Evolutionary conservation across 1,140 invertebrate species (phyloP).

Genomic region (Mya arenaria): DNA sequence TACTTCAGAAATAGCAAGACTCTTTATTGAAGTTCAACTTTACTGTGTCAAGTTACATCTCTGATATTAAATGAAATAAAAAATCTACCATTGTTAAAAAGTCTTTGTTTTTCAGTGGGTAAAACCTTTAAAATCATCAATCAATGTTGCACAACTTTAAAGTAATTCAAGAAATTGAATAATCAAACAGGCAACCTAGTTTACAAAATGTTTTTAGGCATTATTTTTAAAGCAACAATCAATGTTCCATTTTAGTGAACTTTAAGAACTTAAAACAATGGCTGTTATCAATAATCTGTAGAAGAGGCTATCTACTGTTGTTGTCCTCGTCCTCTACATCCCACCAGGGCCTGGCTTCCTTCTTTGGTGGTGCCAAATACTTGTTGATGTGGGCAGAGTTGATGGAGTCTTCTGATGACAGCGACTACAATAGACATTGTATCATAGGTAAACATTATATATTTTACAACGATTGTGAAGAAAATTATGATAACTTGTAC

Average conservation of each 20-base stretch:
- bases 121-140: not conserved
- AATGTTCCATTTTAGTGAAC: not conserved
- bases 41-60: too few relatives aligned
- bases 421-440: slow-evolving; percentile 58
- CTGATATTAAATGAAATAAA: too few relatives aligned
- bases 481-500: too few relatives aligned
- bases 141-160: not conserved
- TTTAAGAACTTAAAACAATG: too few relatives aligned
- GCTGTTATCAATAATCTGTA: not conserved
- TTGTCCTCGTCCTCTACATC: slow-evolving; percentile 59
- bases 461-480: not conserved
- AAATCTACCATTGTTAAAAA: too few relatives aligned
- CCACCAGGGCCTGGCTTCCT: slow-evolving; percentile 56
- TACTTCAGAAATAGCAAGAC: too few relatives aligned
- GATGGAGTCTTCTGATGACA: slow-evolving; percentile 70
- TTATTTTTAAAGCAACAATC: not conserved
- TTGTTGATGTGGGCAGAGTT: slow-evolving; percentile 64
- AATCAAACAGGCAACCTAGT: not conserved
- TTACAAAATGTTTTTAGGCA: not conserved
- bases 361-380: slow-evolving; percentile 56
- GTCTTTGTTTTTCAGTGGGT: too few relatives aligned
- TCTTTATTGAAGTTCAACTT: too few relatives aligned
- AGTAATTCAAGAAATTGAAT: not conserved
- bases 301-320: slow-evolving; percentile 20
- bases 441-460: not conserved